Evolutionary conservation across 2,888 invertebrate species (phyloP), one percentile per base, ranked within the genome.

Genomic region (Eurois occulta): DNA sequence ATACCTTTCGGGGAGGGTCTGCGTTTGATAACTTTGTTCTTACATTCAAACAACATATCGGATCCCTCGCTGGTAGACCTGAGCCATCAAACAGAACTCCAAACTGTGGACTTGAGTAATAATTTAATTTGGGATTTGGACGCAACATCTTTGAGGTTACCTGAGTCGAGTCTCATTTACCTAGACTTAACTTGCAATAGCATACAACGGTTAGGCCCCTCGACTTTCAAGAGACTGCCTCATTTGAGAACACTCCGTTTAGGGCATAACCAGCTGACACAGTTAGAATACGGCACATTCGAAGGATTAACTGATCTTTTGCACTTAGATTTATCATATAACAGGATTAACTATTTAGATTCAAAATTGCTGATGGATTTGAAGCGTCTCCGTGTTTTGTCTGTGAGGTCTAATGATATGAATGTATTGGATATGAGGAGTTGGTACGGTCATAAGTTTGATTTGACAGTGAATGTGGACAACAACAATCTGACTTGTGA

Each of bases 401-500:
- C 94, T 2, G 69, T 96, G 28, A 90, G 91, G 11, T 89, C 92
- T 35, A 96, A 96, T 72, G 89, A 87, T 7, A 89, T 96, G 87
- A 38, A 81, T 21, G 41, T 80, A 24, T 85, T 96, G 21, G 93
- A 95, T 32, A 92, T 94, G 52, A 93, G 91, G 21, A 89, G 86
- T 43, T 96, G 96, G 96, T 90, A 94, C 5, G 88, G 91, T 0
- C 95, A 95, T 77, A 92, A 92, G 69, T 75, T 80, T 70, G 90
- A 91, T 46, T 85, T 96, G 65, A 91, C 77, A 18, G 92, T 96
- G 5, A 93, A 91, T 83, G 74, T 96, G 5, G 96, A 96, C 66
- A 94, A 93, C 3, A 96, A 96, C 72, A 91, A 91, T 32, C 91
- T 95, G 7, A 91, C 93, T 16, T 96, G 96, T 72, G 92, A 94